Base-by-base conservation (phyloP, 2,888 invertebrate species). In the Latrodectus hesperus region DNA sequence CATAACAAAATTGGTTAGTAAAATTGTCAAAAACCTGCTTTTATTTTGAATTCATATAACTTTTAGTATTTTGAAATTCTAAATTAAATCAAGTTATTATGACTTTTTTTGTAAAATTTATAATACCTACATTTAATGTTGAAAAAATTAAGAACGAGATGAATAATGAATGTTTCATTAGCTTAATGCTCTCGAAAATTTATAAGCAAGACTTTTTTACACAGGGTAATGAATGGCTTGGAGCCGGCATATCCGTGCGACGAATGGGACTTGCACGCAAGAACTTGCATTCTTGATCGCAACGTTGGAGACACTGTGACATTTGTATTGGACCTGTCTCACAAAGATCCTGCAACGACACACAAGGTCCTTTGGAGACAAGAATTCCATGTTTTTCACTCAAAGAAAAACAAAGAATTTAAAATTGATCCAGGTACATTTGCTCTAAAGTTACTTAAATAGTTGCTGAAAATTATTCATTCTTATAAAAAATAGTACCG, bases 221-320 rank as follows among this genome's bases (percentile, higher is more conserved):
- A 16, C 60, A 60, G 60, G 60, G n/a, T 60, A 12, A 60, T 60
- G 6, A n/a, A 60, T 16, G 60, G n/a, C 5, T 52, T 38, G 38
- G 68, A 72, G 14, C 78, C 84, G 10, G 71, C 71, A 4, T 78
- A 72, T 14, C 52, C 60, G 11, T 84, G 84, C 53, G 84, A 84
- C 12, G 64, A 70, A 0, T 73, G 77, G 65, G 72, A 78, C 14
- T n/a, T 26, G 3, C 9, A 12, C 14, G 14, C 16, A 0, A 70
- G 84, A 5, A 67, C 67, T 11, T 84, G 84, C n/a, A 72, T 26
- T 9, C n/a, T 84, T 22, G 68, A 84, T 22, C 51, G 84, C 14
- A 84, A 84, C 9, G 26, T 72, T 14, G 84, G 84, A 1, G 77
- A 84, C 22, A 84, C 78, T 0, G 78, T 84, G n/a, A 84, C 84